phyloP scores from a whole-genome alignment of 2,888 invertebrate genomes.

The Argyresthia albistria region DNA sequence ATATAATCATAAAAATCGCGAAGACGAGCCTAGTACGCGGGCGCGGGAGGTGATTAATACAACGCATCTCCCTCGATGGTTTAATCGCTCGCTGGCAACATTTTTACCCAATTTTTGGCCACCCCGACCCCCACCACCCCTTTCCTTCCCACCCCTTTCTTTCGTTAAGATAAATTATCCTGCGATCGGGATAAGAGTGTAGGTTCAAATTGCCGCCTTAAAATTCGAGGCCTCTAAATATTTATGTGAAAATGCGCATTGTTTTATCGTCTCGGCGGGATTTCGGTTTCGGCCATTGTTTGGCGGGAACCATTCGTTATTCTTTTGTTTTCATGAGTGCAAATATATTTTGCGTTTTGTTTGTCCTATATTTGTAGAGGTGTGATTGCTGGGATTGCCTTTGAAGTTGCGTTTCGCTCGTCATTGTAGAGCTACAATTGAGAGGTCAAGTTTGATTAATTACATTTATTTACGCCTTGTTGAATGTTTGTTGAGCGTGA shows the following conservation, averaged over 20 bases:
- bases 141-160: conserved; percentile 63
- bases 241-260: conserved; percentile 28
- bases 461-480: not conserved
- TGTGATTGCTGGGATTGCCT: not conserved
- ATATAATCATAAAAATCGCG: conserved; percentile 45
- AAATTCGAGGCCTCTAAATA: conserved; percentile 63
- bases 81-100: conserved; percentile 72
- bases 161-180: conserved; percentile 73
- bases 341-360: not conserved
- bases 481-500: not conserved
- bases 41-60: conserved; percentile 71
- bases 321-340: conserved; percentile 6
- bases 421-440: not conserved
- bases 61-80: conserved; percentile 70
- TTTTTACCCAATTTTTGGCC: conserved; percentile 72
- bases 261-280: conserved; percentile 1
- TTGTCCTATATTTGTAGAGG: not conserved
- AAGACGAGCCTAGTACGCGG: conserved; percentile 46
- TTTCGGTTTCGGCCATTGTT: conserved; percentile 6
- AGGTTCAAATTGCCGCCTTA: conserved; percentile 71
- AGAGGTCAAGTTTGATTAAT: conserved; percentile 1
- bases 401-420: not conserved
- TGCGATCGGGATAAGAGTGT: conserved; percentile 71
- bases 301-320: conserved; percentile 6
- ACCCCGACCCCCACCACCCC: conserved; percentile 26